Percentiles rank a stretch among this genome's conserved stretches.
phyloP scores from a whole-genome alignment of 2,797 vertebrate species.

The Phylloscopus collybita region DNA sequence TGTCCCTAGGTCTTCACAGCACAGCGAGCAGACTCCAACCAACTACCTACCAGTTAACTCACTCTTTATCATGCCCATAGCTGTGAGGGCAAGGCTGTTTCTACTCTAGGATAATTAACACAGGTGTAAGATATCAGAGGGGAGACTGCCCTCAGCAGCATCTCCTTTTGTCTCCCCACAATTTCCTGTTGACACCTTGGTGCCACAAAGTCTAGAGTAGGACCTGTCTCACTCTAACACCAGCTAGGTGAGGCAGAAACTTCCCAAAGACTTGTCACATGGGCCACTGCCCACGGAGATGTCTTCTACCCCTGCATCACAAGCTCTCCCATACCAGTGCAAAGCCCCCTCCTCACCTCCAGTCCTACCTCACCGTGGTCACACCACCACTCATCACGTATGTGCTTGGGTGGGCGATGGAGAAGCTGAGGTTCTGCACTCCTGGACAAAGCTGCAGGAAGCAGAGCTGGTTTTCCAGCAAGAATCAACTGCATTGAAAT shows the following conservation, averaged over 20 bases:
- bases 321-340: accelerated
- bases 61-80: too few relatives aligned
- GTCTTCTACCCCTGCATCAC: background rate
- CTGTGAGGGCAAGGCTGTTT: too few relatives aligned
- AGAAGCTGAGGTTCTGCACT: accelerated
- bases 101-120: too few relatives aligned
- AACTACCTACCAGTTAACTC: too few relatives aligned
- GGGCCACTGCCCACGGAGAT: background rate
- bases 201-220: background rate
- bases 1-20: too few relatives aligned
- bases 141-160: too few relatives aligned
- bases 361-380: accelerated
- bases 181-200: background rate
- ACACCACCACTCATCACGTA: accelerated
- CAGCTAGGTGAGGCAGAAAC: background rate
- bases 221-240: background rate
- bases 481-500: background rate
- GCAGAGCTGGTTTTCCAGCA: background rate
- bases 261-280: background rate
- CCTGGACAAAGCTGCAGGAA: background rate
- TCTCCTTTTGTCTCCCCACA: background rate
- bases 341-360: background rate
- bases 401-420: accelerated
- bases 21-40: too few relatives aligned
- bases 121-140: too few relatives aligned